Evolutionary conservation across 2,113 vertebrate species (phyloP), one percentile per base, ranked within the genome.

Genomic region (Syngnathoides biaculeatus): DNA sequence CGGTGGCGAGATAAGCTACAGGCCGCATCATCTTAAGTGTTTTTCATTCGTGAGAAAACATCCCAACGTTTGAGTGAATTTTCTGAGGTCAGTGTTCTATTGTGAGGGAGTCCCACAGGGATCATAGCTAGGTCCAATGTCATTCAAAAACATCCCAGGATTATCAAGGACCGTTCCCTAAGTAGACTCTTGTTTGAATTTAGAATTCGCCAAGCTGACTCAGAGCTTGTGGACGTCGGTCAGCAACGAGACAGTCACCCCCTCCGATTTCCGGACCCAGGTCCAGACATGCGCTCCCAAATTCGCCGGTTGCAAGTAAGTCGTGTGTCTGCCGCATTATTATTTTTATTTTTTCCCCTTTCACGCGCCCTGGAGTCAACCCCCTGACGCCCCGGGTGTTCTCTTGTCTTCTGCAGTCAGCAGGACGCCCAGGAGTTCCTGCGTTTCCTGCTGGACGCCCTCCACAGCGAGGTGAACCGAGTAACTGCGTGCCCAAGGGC

Each of bases 341-440:
- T n/a, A n/a, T n/a, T n/a, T n/a, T n/a, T n/a, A 6, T 53, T 11
- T 13, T n/a, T 14, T 42, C 2, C 5, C 0, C 3, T n/a, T 3
- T 24, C 10, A 5, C 13, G 20, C 11, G 12, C 26, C 22, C 24
- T 17, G 26, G 15, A 17, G 26, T 57, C 11, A 48, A 45, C 26
- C 15, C 5, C 15, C 24, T n/a, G 63, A 19, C 2, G 1, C 1
- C 9, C 30, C 8, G 9, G 63, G 6, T 38, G 30, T 35, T 26
- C 5, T 15, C n/a, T 11, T 64, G 5, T 43, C 40, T 35, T 38
- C 38, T 60, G 26, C 74, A 98, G 97, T 89, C 97, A 98, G 85
- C 97, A 99, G 87, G 97, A 99, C 9, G 96, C 97, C 1, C 97
- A 99, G 88, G 97, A 99, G 64, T 99, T 99, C 65, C 90, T 99